These are phyloP conservation scores for Battus philenor DNA, from an alignment of 1,140 invertebrate genomes.

Conservation along the genomic window DNA sequence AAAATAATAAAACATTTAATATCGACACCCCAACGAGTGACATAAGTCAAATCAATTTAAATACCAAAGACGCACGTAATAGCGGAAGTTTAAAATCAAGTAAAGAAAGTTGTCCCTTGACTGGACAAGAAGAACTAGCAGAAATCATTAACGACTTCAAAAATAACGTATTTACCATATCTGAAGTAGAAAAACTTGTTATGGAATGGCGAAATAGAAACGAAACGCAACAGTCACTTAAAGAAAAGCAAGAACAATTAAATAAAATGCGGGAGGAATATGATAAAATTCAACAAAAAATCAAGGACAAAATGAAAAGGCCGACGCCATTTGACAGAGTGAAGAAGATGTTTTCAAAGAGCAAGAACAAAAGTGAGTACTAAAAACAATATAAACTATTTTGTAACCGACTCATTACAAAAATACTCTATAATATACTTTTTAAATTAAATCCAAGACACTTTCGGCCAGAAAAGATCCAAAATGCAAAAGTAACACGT, in stretches of 20 bases:
- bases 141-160: slow-evolving; percentile 94
- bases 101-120: slow-evolving; percentile 52
- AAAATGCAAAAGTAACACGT: too few species aligned
- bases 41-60: slow-evolving; percentile 67
- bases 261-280: slow-evolving; percentile 87
- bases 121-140: slow-evolving; percentile 84
- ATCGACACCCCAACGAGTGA: slow-evolving; percentile 68
- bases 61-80: slow-evolving; percentile 55
- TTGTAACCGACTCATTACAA: background rate
- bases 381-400: background rate
- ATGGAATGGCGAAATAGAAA: slow-evolving; percentile 90
- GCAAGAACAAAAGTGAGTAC: slow-evolving; percentile 59
- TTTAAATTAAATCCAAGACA: too few species aligned
- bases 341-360: slow-evolving; percentile 84
- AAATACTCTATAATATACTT: background rate
- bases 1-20: slow-evolving; percentile 62
- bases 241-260: slow-evolving; percentile 89
- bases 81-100: slow-evolving; percentile 63
- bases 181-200: slow-evolving; percentile 89
- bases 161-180: slow-evolving; percentile 90
- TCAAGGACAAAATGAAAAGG: slow-evolving; percentile 83
- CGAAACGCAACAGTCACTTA: slow-evolving; percentile 89
- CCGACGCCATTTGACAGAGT: slow-evolving; percentile 87
- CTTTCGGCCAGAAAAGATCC: too few species aligned
- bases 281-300: slow-evolving; percentile 85